Conservation (phyloP, 2,888 invertebrate genomes). For the Pristionchus mayeri region DNA sequence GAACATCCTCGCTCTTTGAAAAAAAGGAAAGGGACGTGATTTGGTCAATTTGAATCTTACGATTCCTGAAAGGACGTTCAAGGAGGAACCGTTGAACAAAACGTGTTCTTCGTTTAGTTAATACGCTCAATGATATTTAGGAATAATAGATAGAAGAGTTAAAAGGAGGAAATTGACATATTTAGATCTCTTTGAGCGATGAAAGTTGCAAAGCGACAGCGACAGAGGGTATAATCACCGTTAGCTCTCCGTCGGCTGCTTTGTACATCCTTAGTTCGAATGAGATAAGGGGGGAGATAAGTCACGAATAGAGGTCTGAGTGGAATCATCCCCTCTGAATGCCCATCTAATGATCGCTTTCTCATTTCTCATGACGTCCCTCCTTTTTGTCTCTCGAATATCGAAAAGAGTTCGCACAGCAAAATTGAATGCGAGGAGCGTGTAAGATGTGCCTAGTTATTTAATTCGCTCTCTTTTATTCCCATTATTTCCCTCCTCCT, state of each 20-base stretch:
- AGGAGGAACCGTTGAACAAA: not conserved
- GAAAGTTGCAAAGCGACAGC: no score
- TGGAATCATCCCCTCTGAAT: not conserved
- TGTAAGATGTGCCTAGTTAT: no score
- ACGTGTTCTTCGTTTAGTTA: not conserved
- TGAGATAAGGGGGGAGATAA: not conserved
- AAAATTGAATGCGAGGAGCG: no score
- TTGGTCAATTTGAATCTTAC: not conserved
- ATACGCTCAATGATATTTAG: no score
- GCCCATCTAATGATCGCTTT: not conserved
- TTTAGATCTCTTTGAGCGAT: no score
- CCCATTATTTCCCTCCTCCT: no score
- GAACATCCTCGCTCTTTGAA: no score
- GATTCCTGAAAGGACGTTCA: not conserved
- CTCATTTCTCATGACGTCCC: not conserved
- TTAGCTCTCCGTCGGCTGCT: not conserved
- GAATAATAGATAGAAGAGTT: no score
- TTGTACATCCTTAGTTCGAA: not conserved
- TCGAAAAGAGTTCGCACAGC: no score
- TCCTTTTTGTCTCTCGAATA: not conserved
- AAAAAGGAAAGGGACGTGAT: not conserved
- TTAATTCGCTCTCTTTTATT: no score
- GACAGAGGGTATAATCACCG: no score
- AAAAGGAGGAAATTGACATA: no score
- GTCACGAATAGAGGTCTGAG: slow-evolving; percentile 17